Evolutionary conservation across 2,797 vertebrate genomes (phyloP).

Genomic region (Sebastes trivittatus): DNA sequence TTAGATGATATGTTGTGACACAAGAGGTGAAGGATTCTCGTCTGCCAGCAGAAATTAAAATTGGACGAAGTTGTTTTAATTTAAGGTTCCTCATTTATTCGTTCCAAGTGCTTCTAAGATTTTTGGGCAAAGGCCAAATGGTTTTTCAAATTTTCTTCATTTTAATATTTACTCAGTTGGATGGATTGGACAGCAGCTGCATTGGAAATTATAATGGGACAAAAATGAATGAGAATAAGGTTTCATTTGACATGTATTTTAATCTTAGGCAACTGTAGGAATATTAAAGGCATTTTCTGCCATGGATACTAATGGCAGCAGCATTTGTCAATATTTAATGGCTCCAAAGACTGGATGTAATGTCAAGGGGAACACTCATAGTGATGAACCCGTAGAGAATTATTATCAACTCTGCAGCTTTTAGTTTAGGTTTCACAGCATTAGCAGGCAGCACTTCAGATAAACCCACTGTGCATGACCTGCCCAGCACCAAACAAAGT

Average conservation of each 20-base stretch:
- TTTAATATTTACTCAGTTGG: neutral
- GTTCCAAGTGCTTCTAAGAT: neutral
- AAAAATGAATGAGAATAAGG: neutral
- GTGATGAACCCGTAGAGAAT: neutral
- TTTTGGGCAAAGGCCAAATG: conserved; percentile 9
- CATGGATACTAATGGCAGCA: neutral
- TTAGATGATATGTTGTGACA: conserved; percentile 1
- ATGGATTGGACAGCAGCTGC: neutral
- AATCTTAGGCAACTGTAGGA: neutral
- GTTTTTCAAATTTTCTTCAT: neutral
- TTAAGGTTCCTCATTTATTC: neutral
- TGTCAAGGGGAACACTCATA: neutral
- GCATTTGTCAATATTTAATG: neutral
- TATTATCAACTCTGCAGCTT: neutral
- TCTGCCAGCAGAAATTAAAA: conserved; percentile 15
- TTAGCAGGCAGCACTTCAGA: neutral
- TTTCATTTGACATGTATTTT: neutral
- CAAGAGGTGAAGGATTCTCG: neutral
- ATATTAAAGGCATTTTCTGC: neutral
- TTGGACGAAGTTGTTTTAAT: neutral
- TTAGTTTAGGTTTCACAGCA: neutral
- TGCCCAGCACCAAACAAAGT: neutral
- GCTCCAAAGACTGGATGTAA: neutral
- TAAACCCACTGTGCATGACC: neutral
- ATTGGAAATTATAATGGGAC: neutral